Percentiles rank a stretch among this genome's conserved stretches.
phyloP scores from a whole-genome alignment of 1,140 invertebrate species.

The Armadillidium nasatum region DNA sequence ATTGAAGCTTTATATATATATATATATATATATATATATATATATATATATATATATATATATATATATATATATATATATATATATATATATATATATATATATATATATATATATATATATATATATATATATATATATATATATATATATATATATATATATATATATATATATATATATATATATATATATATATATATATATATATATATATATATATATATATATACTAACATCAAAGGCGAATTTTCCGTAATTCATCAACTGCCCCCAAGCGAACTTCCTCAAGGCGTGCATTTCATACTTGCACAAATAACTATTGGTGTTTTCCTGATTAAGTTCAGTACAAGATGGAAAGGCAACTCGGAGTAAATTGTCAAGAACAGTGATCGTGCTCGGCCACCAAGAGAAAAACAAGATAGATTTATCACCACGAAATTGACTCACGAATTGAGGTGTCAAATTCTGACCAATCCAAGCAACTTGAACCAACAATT shows the following conservation, averaged over 20 bases:
- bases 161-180: slow-evolving; percentile 9
- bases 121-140: slow-evolving; percentile 28
- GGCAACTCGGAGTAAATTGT: slow-evolving; percentile 51
- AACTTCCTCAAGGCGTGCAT: slow-evolving; percentile 26
- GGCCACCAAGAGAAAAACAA: slow-evolving; percentile 65
- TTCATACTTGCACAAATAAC: slow-evolving; percentile 28
- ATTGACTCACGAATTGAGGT: slow-evolving; percentile 49
- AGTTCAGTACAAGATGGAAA: slow-evolving; percentile 48
- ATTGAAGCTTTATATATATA: neutral
- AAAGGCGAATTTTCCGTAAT: slow-evolving; percentile 23
- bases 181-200: neutral
- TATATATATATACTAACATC: slow-evolving; percentile 1
- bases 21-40: slow-evolving; percentile 13
- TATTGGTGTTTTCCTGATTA: neutral
- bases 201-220: too few species aligned
- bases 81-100: slow-evolving; percentile 25
- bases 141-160: slow-evolving; percentile 12
- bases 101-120: slow-evolving; percentile 28
- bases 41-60: slow-evolving; percentile 25
- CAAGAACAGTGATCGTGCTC: slow-evolving; percentile 54
- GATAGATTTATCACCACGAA: slow-evolving; percentile 51
- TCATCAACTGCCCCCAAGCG: slow-evolving; percentile 13
- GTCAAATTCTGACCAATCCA: slow-evolving; percentile 61
- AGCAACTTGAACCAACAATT: slow-evolving; percentile 57
- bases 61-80: slow-evolving; percentile 23